Evolutionary conservation across 2,797 vertebrate species (phyloP).

Genomic region (Huso huso): DNA sequence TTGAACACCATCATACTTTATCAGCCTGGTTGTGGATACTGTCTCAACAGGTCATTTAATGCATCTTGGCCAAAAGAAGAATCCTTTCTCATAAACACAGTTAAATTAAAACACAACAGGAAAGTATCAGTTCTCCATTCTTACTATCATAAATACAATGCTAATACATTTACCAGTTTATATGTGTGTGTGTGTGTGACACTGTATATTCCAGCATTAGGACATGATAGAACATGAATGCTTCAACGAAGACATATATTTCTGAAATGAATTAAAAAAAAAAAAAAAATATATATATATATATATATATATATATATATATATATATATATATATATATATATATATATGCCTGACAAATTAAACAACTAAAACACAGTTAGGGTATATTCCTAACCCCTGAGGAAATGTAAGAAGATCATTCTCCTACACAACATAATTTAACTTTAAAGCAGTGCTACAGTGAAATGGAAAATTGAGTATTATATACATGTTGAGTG

Average conservation of each 20-base stretch:
- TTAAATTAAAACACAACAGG: too few species aligned
- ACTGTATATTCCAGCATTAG: slow-evolving; percentile 35
- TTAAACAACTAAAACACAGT: slow-evolving; percentile 9
- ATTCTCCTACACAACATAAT: slow-evolving; percentile 11
- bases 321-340: slow-evolving; percentile 13
- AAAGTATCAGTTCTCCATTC: too few species aligned
- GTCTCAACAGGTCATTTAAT: too few species aligned
- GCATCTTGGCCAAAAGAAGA: too few species aligned
- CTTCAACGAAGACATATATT: slow-evolving; percentile 12
- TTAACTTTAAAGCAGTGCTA: slow-evolving; percentile 10
- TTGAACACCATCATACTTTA: too few species aligned
- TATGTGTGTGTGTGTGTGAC: not conserved
- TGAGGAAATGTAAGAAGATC: slow-evolving; percentile 27
- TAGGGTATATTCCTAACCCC: slow-evolving; percentile 19
- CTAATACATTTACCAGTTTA: too few species aligned
- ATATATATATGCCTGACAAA: slow-evolving; percentile 22
- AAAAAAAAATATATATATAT: slow-evolving; percentile 14
- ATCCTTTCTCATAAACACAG: too few species aligned
- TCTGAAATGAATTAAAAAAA: slow-evolving; percentile 9
- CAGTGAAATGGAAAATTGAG: slow-evolving; percentile 8
- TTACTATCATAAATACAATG: too few species aligned
- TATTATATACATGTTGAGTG: slow-evolving; percentile 10
- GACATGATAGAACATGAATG: slow-evolving; percentile 22
- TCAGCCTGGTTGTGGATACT: too few species aligned
- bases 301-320: slow-evolving; percentile 17